These are phyloP conservation scores for Bambusicola thoracicus DNA, from an alignment of 2,113 vertebrate genomes.

Conservation along the genomic window DNA sequence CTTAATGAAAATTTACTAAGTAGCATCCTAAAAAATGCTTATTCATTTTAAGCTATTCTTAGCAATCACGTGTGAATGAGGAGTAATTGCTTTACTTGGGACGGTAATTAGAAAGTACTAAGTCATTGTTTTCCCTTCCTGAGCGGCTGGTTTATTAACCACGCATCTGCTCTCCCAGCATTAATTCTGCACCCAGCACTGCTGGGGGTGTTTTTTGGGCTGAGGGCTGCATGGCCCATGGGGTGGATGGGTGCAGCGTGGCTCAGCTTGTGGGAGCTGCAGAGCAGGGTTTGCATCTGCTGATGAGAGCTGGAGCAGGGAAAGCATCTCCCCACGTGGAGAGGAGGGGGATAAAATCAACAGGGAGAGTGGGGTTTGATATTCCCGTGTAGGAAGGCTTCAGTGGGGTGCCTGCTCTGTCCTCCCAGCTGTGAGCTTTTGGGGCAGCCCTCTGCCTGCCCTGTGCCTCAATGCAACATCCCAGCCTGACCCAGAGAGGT, in stretches of 20 bases:
- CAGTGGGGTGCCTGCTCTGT: rapidly evolving
- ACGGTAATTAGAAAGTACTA: conserved; percentile 66
- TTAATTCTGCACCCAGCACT: background rate
- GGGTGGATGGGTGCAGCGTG: rapidly evolving
- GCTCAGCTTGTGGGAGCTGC: background rate
- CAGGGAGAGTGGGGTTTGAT: background rate
- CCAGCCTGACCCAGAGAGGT: background rate
- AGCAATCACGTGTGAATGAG: conserved; percentile 66
- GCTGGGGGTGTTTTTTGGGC: background rate
- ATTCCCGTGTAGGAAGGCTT: background rate
- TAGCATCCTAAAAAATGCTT: conserved; percentile 69
- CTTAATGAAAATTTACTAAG: conserved; percentile 76
- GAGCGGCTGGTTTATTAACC: conserved; percentile 22
- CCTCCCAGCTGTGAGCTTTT: rapidly evolving
- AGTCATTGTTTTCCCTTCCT: conserved; percentile 47
- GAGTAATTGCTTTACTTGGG: conserved; percentile 65
- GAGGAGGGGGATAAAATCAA: background rate
- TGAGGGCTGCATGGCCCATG: rapidly evolving
- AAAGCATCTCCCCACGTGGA: conserved; percentile 6
- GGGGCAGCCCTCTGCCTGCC: background rate
- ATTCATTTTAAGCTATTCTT: conserved; percentile 74
- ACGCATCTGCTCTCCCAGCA: background rate
- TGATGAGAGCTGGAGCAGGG: conserved; percentile 52
- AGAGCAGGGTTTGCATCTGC: conserved; percentile 36
- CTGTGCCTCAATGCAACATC: background rate